A percentile compares a stretch with the other conserved stretches of the same genome.
Evolutionary conservation across 2,888 invertebrate species (phyloP).

Genomic region (Hypolimnas misippus): DNA sequence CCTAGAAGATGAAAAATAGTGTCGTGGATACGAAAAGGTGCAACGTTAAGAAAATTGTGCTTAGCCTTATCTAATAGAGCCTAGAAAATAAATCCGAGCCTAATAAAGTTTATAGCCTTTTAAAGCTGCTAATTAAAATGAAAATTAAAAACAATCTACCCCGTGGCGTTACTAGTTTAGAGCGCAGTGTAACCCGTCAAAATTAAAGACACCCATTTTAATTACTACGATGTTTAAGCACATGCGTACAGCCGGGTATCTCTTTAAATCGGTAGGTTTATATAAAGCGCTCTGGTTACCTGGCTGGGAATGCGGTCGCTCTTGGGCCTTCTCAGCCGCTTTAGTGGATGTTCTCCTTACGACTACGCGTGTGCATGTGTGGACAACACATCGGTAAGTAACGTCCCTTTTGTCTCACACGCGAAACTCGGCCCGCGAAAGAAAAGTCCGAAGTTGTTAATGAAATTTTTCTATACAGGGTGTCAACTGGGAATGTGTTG

Average conservation of each 20-base stretch:
- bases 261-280: constrained; percentile 65
- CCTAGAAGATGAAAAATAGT: constrained; percentile 55
- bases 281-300: constrained; percentile 79
- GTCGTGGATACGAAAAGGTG: constrained; percentile 64
- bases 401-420: constrained; percentile 59
- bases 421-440: constrained; percentile 64
- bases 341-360: constrained; percentile 85
- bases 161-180: constrained; percentile 50
- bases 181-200: constrained; percentile 73
- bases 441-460: constrained; percentile 44
- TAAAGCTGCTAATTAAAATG: constrained; percentile 47
- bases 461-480: no score
- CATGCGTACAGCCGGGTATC: constrained; percentile 72
- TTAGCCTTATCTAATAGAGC: constrained; percentile 51
- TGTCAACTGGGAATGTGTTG: no score
- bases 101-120: constrained; percentile 20
- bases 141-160: constrained; percentile 51
- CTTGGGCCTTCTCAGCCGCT: constrained; percentile 84
- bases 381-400: constrained; percentile 82
- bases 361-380: constrained; percentile 84
- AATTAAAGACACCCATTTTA: constrained; percentile 61
- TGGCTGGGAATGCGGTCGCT: constrained; percentile 84
- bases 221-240: constrained; percentile 68
- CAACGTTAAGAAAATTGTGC: constrained; percentile 68
- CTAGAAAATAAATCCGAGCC: constrained; percentile 34